These are phyloP conservation scores for Cyprinodon tularosa DNA, from an alignment of 2,113 vertebrate species.

Conservation along the genomic window DNA sequence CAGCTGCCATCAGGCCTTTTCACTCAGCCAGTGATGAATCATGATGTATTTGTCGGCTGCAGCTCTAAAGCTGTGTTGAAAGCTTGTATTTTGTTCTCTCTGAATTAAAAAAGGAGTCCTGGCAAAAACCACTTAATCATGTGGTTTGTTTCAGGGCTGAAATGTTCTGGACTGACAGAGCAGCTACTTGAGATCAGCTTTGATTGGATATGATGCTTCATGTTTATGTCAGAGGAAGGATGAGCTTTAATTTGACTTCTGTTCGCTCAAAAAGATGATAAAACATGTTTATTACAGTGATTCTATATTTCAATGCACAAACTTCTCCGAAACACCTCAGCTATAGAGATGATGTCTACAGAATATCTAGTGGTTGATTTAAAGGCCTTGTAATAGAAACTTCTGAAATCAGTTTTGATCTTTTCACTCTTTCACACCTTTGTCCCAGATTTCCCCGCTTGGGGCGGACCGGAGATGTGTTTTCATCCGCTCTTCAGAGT, in stretches of 20 bases:
- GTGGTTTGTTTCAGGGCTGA: background rate
- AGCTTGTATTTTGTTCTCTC: background rate
- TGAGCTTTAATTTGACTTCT: slow-evolving; percentile 32
- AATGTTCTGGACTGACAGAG: background rate
- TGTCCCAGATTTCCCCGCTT: slow-evolving; percentile 17
- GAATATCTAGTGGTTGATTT: background rate
- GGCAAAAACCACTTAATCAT: background rate
- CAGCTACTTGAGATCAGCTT: background rate
- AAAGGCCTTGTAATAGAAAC: background rate
- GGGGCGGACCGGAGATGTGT: background rate
- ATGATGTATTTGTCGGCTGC: background rate
- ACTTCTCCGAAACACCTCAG: background rate
- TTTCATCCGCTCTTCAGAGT: background rate
- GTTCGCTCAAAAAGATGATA: slow-evolving; percentile 4
- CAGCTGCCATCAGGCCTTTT: background rate
- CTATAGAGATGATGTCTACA: slow-evolving; percentile 8
- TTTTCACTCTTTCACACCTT: slow-evolving; percentile 18
- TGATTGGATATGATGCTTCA: slow-evolving; percentile 13
- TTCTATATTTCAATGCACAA: background rate
- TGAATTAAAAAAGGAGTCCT: background rate
- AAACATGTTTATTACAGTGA: slow-evolving; percentile 31
- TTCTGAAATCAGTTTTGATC: background rate
- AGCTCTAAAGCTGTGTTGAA: background rate
- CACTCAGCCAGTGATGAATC: background rate
- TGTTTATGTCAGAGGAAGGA: slow-evolving; percentile 29